phyloP scores from a whole-genome alignment of 2,113 vertebrate species.

The Corvus moneduloides region DNA sequence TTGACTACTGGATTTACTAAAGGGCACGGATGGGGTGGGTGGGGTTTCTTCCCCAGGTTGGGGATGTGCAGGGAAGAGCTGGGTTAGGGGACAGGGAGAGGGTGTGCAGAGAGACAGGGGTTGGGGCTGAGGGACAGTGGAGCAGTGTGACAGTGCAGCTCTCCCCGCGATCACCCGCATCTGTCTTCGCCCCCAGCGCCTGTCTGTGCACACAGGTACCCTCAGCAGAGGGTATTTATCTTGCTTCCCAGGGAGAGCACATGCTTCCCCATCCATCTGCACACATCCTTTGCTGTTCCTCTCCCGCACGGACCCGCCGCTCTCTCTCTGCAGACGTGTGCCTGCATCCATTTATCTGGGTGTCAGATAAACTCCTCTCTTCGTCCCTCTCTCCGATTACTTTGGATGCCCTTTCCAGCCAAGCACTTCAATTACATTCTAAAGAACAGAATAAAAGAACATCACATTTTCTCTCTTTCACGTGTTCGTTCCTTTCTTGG shows the following conservation, averaged over 20 bases:
- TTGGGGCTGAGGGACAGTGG: background rate
- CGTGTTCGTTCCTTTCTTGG: background rate
- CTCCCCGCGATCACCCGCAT: background rate
- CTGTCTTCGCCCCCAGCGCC: rapidly evolving
- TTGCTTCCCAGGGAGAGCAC: background rate
- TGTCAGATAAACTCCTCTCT: background rate
- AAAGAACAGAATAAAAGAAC: background rate
- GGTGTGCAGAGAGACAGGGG: background rate
- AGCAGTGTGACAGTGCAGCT: background rate
- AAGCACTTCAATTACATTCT: background rate
- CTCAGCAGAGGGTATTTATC: background rate
- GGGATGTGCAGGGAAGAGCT: background rate
- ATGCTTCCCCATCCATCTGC: background rate
- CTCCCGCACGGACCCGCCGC: rapidly evolving
- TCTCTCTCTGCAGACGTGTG: background rate
- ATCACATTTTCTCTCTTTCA: constrained; percentile 12
- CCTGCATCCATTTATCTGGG: background rate
- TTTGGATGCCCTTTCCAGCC: constrained; percentile 4
- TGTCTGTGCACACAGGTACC: background rate
- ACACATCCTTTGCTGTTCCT: background rate
- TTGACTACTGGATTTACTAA: background rate
- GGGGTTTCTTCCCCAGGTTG: background rate
- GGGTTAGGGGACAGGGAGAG: background rate
- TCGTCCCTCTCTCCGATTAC: background rate
- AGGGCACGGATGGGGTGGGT: background rate